Evolutionary conservation across 1,140 invertebrate genomes (phyloP), one percentile per base, ranked within the genome.

Genomic region (Drosophila teissieri): DNA sequence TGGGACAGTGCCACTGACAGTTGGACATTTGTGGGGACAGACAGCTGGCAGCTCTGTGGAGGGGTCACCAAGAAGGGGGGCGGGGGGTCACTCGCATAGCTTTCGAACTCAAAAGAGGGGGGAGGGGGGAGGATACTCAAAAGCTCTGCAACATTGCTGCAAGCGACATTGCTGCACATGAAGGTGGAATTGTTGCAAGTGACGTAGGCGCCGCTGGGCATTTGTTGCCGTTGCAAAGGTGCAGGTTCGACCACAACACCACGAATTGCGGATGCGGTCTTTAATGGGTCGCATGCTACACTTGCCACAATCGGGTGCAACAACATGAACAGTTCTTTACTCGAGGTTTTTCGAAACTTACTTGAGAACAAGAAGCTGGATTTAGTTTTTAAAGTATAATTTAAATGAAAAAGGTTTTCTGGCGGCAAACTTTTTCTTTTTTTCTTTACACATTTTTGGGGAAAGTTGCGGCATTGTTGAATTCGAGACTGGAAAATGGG

Each of bases 251-350:
- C 8, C 15, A 4, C 42, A 31, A 45, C 31, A 42, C 54, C 54
- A 57, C 62, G 42, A 65, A 65, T 39, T 45, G 57, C 61, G 62
- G 44, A 65, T 67, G 58, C 44, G 63, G 34, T n/a, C 58, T 64
- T 68, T 68, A 52, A 64, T 52, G 64, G 64, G 64, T 68, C 60
- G 60, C 64, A 37, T 68, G 15, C 37, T 68, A 64, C 64, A 68
- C 60, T 19, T 7, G 22, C 24, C n/a, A 36, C 34, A 61, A 64
- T 36, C 4, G 39, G 0, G 17, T 17, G 34, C 34, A 27, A 15
- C 34, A 24, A 24, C 24, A 24, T 24, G 4, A 24, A 4, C 22
- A 24, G 2, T 24, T 24, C 2, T 24, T 24, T 3, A 24, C 22
- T 24, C 3, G 4, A 2, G 22, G 22, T 24, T 24, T 24, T 24